These are phyloP conservation scores for Galaxias olidus DNA, from an alignment of 2,797 vertebrate genomes.

Conservation along the genomic window DNA sequence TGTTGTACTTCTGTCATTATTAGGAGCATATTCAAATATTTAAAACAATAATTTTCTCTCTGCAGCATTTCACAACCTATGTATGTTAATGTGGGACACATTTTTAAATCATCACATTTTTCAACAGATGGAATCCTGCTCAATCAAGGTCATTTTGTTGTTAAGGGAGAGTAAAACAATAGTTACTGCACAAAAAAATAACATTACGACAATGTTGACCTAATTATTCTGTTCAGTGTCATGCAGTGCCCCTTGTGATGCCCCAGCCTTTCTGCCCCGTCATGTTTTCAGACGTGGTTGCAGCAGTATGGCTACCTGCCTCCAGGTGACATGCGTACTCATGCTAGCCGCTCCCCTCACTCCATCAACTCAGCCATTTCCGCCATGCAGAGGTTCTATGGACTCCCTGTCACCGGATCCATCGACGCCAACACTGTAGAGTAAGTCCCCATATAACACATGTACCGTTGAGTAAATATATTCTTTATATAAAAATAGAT, in stretches of 20 bases:
- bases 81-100: no score
- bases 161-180: no score
- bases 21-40: no score
- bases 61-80: no score
- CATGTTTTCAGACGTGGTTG: conserved; percentile 82
- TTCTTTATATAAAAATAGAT: no score
- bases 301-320: conserved; percentile 94
- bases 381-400: conserved; percentile 92
- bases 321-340: conserved; percentile 89
- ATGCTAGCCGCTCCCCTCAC: conserved; percentile 83
- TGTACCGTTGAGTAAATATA: not conserved
- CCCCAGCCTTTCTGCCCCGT: conserved; percentile 2
- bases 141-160: no score
- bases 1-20: not conserved
- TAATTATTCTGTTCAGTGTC: not conserved
- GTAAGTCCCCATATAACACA: conserved; percentile 62
- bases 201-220: no score
- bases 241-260: no score
- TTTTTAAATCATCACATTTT: no score
- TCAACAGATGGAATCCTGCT: no score
- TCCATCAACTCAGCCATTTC: conserved; percentile 82
- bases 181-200: no score
- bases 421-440: conserved; percentile 77
- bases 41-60: no score
- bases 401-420: conserved; percentile 81